Base-by-base conservation (phyloP, 2,797 vertebrate species). In the Spea hammondii region DNA sequence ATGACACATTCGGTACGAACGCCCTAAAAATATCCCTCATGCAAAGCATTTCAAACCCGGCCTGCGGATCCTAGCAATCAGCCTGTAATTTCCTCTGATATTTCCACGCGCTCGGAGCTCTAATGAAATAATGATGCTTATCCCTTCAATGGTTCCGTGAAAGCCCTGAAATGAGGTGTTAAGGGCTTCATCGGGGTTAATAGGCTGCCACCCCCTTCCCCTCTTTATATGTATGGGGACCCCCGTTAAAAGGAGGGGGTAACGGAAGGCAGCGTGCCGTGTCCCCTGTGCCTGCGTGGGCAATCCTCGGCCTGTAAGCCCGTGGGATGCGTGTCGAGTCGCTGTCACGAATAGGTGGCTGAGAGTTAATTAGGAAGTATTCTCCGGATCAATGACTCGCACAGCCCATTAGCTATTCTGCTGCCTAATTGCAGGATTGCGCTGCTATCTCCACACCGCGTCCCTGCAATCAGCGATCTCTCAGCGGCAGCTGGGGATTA, bases 351-450 rank as follows among this genome's bases (percentile, higher is more conserved):
- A 87, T 89, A 91, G 89, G 91, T 89, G 90, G 88, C 89, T 87
- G 88, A 86, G 88, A 90, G 89, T 90, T 90, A 92, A 90, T 92
- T 90, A 89, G 91, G 90, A 91, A 91, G 88, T 89, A 88, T 88
- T 90, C 88, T 89, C 87, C 83, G 89, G 90, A 91, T 92, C 91
- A 90, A 89, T 92, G 91, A 88, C 88, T 88, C 85, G 89, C 89
- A 88, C 90, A 91, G 88, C 88, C 89, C 89, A 89, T 90, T 90
- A 91, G 87, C 85, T 89, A 88, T 90, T 92, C 88, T 85, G 87
- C 85, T 88, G 89, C 86, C 89, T 88, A 81, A 91, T 88, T 87
- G 88, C 89, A 81, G 89, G 85, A 87, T 87, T 84, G 84, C 85
- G 84, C 87, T 87, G 89, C 84, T 84, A 85, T 84, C 68, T 76